These are phyloP conservation scores for Choloepus didactylus DNA, from an alignment of 2,797 vertebrate species.

Conservation along the genomic window DNA sequence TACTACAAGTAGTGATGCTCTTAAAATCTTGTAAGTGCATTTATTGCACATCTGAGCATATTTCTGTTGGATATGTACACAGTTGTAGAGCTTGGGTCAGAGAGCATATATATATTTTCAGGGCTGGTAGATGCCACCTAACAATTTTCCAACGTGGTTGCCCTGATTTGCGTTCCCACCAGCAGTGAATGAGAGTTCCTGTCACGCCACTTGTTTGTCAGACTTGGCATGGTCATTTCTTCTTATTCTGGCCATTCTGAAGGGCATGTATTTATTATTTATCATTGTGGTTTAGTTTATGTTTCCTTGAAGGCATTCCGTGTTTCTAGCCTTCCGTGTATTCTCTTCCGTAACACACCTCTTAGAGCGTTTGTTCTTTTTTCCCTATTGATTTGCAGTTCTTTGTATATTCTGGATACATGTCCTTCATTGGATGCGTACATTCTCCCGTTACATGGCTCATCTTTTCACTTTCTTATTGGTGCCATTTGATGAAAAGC, in stretches of 20 bases:
- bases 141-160: rapidly evolving
- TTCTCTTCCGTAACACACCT: neutral
- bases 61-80: neutral
- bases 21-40: neutral
- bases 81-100: rapidly evolving
- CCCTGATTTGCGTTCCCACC: neutral
- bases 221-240: neutral
- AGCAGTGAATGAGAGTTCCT: neutral
- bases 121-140: rapidly evolving
- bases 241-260: neutral
- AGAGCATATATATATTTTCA: rapidly evolving
- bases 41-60: rapidly evolving
- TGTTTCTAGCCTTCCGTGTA: neutral
- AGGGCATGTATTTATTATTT: too few species aligned
- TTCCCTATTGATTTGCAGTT: neutral
- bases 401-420: neutral
- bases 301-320: neutral
- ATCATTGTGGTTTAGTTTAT: neutral
- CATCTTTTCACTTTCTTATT: neutral
- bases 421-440: neutral
- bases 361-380: neutral
- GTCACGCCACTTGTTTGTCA: rapidly evolving
- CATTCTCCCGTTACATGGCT: neutral
- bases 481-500: neutral
- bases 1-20: neutral